A percentile compares a stretch with the other conserved stretches of the same genome.
These are phyloP conservation scores for Agonum fuliginosum DNA, from an alignment of 2,888 invertebrate genomes.

Conservation along the genomic window DNA sequence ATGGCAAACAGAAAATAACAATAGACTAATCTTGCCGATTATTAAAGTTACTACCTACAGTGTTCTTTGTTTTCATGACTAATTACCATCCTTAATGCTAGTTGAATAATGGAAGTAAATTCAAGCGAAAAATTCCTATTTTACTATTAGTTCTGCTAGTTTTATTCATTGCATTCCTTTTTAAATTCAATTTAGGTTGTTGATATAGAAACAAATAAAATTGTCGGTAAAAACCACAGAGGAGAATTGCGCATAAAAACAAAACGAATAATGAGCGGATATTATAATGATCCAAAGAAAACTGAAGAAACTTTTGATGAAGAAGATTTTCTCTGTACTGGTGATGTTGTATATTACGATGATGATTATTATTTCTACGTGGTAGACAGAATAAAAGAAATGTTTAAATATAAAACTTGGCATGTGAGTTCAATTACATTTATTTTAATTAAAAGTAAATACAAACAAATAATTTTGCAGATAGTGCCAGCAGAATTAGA, in stretches of 20 bases:
- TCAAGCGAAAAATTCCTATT: no score
- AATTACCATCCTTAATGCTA: no score
- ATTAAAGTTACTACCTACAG: no score
- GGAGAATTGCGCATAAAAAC: constrained; percentile 42
- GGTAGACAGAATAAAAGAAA: constrained; percentile 66
- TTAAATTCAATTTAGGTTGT: constrained; percentile 27
- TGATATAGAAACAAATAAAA: constrained; percentile 41
- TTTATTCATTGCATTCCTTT: not conserved
- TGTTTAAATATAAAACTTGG: constrained; percentile 66
- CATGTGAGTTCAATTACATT: constrained; percentile 65
- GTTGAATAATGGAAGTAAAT: no score
- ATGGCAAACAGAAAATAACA: no score
- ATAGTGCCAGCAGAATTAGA: constrained; percentile 67
- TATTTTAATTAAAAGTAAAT: not conserved
- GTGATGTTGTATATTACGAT: constrained; percentile 67
- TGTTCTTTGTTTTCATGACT: no score
- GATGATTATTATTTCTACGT: constrained; percentile 66
- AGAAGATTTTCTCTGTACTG: constrained; percentile 66
- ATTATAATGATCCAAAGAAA: constrained; percentile 58
- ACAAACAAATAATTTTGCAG: no score
- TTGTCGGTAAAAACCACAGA: not conserved
- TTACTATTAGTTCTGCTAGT: no score
- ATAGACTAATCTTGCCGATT: no score
- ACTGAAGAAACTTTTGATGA: constrained; percentile 62
- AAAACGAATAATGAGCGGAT: constrained; percentile 61